phyloP scores from a whole-genome alignment of 2,888 invertebrate genomes.

The Agonum fuliginosum region DNA sequence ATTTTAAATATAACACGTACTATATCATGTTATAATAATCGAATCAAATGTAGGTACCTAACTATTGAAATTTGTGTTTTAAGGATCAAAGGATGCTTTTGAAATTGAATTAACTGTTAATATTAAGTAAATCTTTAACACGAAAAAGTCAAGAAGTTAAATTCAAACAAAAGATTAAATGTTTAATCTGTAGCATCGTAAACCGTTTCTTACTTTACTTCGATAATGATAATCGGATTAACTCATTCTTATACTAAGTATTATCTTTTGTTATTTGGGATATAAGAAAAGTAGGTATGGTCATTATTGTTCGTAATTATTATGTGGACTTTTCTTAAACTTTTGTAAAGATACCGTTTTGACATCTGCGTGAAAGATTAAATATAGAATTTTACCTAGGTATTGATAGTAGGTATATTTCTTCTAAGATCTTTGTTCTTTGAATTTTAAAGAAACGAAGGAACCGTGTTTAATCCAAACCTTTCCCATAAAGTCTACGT shows the following conservation, averaged over 20 bases:
- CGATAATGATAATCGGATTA: conserved; percentile 14
- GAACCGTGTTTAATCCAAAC: too few species aligned
- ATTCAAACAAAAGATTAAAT: not conserved
- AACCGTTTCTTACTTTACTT: not conserved
- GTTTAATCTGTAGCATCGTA: not conserved
- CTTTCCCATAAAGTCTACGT: too few species aligned
- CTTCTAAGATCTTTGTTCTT: too few species aligned
- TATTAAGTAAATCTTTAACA: not conserved
- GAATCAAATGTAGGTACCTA: not conserved
- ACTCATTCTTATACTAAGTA: not conserved
- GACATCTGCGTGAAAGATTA: too few species aligned
- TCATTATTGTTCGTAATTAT: not conserved
- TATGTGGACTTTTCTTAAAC: too few species aligned
- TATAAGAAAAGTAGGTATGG: not conserved
- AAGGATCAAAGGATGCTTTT: not conserved
- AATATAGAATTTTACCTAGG: too few species aligned
- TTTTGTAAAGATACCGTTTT: not conserved
- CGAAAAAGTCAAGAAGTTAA: not conserved
- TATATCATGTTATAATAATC: not conserved
- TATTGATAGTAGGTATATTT: too few species aligned
- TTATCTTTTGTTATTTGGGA: not conserved
- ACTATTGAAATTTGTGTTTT: not conserved
- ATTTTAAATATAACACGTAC: too few species aligned
- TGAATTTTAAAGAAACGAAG: too few species aligned
- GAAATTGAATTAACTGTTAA: not conserved